A percentile compares a stretch with the other conserved stretches of the same genome.
Evolutionary conservation across 1,140 invertebrate species (phyloP).

Genomic region (Cherax quadricarinatus): DNA sequence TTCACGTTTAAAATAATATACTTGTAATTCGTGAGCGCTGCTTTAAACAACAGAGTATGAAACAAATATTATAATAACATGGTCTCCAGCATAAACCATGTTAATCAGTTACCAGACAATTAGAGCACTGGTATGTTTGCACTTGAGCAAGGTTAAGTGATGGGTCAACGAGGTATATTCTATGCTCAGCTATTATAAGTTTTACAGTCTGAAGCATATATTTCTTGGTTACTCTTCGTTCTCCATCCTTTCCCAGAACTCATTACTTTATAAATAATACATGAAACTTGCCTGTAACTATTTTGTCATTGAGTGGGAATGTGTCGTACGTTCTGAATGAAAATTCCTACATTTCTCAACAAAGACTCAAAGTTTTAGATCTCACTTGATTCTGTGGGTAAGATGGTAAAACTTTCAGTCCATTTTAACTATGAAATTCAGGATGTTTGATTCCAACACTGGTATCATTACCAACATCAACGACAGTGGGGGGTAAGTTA

Average conservation of each 20-base stretch:
- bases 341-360: background rate
- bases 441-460: conserved; percentile 22
- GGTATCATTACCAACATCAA: conserved; percentile 19
- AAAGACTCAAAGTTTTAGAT: conserved; percentile 1
- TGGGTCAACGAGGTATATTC: conserved; percentile 43
- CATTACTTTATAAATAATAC: conserved; percentile 36
- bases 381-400: background rate
- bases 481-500: conserved; percentile 44
- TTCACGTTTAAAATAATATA: no score
- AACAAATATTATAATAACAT: conserved; percentile 6
- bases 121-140: conserved; percentile 43
- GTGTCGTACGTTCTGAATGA: background rate
- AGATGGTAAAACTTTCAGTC: conserved; percentile 27
- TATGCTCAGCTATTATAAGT: conserved; percentile 36
- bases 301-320: conserved; percentile 18
- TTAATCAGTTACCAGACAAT: conserved; percentile 24
- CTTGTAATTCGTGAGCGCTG: background rate
- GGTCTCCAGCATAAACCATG: conserved; percentile 23
- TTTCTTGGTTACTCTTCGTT: conserved; percentile 61
- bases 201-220: conserved; percentile 35
- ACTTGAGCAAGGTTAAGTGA: conserved; percentile 67
- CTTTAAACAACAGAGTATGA: conserved; percentile 18
- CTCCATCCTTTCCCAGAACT: conserved; percentile 61
- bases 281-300: conserved; percentile 44
- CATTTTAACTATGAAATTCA: conserved; percentile 15